phyloP scores from a whole-genome alignment of 2,888 invertebrate genomes.

The Oasisia sp. region DNA sequence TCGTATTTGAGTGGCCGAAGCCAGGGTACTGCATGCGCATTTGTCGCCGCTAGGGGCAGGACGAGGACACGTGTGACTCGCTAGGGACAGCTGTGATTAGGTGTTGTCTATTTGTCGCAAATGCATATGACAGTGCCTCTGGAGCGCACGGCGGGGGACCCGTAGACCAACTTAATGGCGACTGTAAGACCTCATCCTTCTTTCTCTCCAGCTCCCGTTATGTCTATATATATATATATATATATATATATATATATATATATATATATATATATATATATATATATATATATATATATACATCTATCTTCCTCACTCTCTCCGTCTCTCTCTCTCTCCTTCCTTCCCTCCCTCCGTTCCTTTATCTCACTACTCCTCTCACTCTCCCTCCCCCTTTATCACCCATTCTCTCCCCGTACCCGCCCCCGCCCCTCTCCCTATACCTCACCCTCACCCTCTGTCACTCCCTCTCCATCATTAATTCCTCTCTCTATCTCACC shows the following conservation, averaged over 20 bases:
- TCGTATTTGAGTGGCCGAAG: background rate
- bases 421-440: background rate
- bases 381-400: background rate
- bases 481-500: too few species aligned
- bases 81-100: background rate
- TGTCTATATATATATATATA: background rate
- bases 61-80: background rate
- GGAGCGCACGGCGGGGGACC: background rate
- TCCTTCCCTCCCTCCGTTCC: too few species aligned
- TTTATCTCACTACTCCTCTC: too few species aligned
- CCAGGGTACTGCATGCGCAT: background rate
- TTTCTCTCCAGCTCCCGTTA: background rate
- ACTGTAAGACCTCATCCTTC: background rate
- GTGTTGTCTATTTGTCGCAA: background rate
- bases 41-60: too few species aligned
- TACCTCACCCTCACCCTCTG: too few species aligned
- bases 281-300: background rate
- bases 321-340: too few species aligned
- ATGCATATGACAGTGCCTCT: background rate
- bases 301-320: background rate
- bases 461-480: too few species aligned
- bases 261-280: background rate
- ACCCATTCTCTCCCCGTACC: background rate
- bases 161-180: background rate
- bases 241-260: background rate